Evolutionary conservation across 2,113 vertebrate species (phyloP).

Genomic region (Erythrolamprus reginae): DNA sequence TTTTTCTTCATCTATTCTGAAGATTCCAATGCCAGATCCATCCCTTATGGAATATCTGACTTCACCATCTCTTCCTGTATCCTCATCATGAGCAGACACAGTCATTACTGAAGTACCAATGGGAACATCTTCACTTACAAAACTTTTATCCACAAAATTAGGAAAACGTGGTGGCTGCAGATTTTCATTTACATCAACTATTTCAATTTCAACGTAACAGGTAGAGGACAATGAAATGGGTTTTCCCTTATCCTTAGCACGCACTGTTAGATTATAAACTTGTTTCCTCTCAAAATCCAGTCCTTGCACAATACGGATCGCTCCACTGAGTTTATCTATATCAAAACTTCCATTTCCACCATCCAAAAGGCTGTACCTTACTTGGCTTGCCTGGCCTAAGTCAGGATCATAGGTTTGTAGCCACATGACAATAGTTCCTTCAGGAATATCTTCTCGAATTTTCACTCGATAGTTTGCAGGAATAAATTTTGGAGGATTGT

Average conservation of each 20-base stretch:
- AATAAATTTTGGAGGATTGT: conserved; percentile 90
- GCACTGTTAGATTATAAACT: conserved; percentile 87
- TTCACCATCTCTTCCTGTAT: conserved; percentile 85
- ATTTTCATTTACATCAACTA: conserved; percentile 96
- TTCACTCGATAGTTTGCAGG: conserved; percentile 88
- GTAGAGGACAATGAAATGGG: conserved; percentile 86
- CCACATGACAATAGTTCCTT: conserved; percentile 90
- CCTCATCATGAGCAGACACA: conserved; percentile 87
- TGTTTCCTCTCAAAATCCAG: conserved; percentile 93
- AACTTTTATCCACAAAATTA: conserved; percentile 85
- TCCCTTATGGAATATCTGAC: conserved; percentile 91
- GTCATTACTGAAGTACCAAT: conserved; percentile 86
- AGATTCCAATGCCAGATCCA: conserved; percentile 91
- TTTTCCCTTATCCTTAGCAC: conserved; percentile 93
- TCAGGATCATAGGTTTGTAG: conserved; percentile 91
- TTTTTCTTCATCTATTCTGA: conserved; percentile 90
- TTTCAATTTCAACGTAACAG: conserved; percentile 87
- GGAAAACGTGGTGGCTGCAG: conserved; percentile 82
- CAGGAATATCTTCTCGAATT: conserved; percentile 90
- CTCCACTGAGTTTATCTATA: conserved; percentile 92
- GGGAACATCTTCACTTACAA: conserved; percentile 85
- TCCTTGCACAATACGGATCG: conserved; percentile 82
- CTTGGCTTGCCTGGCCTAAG: conserved; percentile 85
- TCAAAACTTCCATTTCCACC: conserved; percentile 87
- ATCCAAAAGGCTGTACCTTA: conserved; percentile 89